Conservation (phyloP, 2,113 vertebrate genomes). For the Chionomys nivalis region DNA sequence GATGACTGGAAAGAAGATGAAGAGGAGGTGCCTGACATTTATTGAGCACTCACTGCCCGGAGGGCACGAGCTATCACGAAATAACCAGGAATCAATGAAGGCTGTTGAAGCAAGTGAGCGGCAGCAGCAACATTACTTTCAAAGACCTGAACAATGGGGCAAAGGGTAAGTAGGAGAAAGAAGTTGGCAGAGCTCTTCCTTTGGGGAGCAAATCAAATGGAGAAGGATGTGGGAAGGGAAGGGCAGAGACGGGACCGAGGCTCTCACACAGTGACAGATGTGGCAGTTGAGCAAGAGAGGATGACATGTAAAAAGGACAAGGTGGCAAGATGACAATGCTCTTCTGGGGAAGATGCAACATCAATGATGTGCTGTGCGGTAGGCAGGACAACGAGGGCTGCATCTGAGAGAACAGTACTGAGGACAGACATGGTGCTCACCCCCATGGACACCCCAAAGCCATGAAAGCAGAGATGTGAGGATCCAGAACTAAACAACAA, state of each 20-base stretch:
- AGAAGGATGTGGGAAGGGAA: not conserved
- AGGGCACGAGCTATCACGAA: not conserved
- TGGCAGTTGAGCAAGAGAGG: not conserved
- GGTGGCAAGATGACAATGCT: too few species aligned
- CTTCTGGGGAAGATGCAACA: rapidly evolving
- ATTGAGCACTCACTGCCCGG: not conserved
- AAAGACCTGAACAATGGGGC: not conserved
- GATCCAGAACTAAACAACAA: not conserved
- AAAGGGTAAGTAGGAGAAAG: not conserved
- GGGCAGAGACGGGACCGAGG: not conserved
- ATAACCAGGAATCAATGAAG: not conserved
- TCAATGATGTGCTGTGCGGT: not conserved
- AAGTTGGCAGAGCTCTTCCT: not conserved
- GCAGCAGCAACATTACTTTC: not conserved
- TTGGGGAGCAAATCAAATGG: rapidly evolving
- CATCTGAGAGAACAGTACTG: not conserved
- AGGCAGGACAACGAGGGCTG: rapidly evolving
- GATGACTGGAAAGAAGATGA: not conserved
- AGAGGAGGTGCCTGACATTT: not conserved
- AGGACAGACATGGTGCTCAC: rapidly evolving
- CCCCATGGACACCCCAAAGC: not conserved
- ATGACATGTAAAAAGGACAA: not conserved
- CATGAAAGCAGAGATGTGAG: not conserved
- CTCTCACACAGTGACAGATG: not conserved
- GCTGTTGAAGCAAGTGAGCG: not conserved